Base-by-base conservation (phyloP, 2,888 invertebrate species). In the Luperina testacea region DNA sequence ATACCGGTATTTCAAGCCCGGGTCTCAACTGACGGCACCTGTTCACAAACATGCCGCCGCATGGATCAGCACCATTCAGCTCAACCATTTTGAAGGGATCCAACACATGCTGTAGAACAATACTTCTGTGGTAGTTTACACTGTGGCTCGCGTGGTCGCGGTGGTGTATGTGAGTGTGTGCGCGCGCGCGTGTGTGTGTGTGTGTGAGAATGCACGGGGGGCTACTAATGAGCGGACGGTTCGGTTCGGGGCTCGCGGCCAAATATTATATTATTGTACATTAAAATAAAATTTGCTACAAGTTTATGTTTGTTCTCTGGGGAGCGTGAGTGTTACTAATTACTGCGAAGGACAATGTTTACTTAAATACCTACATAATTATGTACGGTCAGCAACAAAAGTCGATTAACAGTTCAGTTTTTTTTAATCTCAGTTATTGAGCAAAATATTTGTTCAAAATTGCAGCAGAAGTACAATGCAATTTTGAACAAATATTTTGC, bases 151-250 rank as follows among this genome's bases (percentile, higher is more conserved):
- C 24, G 65, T 57, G 65, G 24, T 32, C 42, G 17, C n/a, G 13
- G 27, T 24, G 32, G 32, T n/a, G 57, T 27, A 27, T 4, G 48
- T 53, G 69, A 13, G 42, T 13, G 59, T 57, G 45, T 27, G 69
- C 24, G 64, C 6, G 51, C 8, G 57, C n/a, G 42, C n/a, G 68
- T 20, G 70, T 20, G 70, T 11, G 45, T n/a, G 48, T 15, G 57
- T 53, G 42, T 32, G 69, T 13, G 71, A 13, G 72, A 32, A 61
- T 61, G 82, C 77, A 32, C 82, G 69, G 61, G 72, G 65, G 72
- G 78, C 70, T 72, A 63, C 84, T 84, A 84, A 84, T 86, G 86
- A 87, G 79, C 67, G 74, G 73, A 71, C 82, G 81, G 81, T 71
- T 71, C 73, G 79, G 77, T 77, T 84, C 76, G 72, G 64, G 51